Base-by-base conservation (phyloP, 2,797 vertebrate genomes). In the Pempheris klunzingeri region DNA sequence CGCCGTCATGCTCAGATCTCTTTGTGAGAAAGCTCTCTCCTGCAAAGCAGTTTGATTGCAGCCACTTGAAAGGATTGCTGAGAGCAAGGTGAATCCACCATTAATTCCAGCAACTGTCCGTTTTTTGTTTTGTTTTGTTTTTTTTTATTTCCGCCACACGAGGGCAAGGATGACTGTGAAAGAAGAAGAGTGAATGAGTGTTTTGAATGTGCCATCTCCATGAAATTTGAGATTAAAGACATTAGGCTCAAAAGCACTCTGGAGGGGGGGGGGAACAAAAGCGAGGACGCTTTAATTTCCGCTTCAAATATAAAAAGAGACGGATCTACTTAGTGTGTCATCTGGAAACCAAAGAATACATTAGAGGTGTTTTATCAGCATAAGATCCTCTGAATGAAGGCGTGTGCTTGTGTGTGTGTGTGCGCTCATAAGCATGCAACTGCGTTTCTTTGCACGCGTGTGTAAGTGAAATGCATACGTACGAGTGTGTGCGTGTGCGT, bases 151-250 rank as follows among this genome's bases (percentile, higher is more conserved):
- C 54, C 18, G n/a, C 55, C 38, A 41, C n/a, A 7, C 57, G 49
- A 20, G 59, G 34, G 53, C 66, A 59, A 80, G 59, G 65, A 68
- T 61, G 63, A 66, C 46, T 11, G 74, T 74, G 53, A 78, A 71
- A 87, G 70, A 68, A 71, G 82, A 50, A 26, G 74, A 61, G 80
- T 41, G 75, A 83, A 86, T 77, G 61, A 81, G 83, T 74, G 76
- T 86, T 90, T 90, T 87, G 62, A 91, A 91, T 88, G 79, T 70
- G 59, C 67, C 62, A 85, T 84, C 79, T 69, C 79, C 78, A 55
- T 88, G 86, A 92, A 87, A 90, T 84, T 76, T 87, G 88, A 96
- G 94, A 95, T 96, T 95, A 95, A 96, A 96, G 95, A 94, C 91
- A 73, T 88, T 87, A 90, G 77, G 78, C 87, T 94, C 80, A 94